Percentiles rank a stretch among this genome's conserved stretches.
phyloP scores from a whole-genome alignment of 2,888 invertebrate species.

The Drepanosiphum platanoidis region DNA sequence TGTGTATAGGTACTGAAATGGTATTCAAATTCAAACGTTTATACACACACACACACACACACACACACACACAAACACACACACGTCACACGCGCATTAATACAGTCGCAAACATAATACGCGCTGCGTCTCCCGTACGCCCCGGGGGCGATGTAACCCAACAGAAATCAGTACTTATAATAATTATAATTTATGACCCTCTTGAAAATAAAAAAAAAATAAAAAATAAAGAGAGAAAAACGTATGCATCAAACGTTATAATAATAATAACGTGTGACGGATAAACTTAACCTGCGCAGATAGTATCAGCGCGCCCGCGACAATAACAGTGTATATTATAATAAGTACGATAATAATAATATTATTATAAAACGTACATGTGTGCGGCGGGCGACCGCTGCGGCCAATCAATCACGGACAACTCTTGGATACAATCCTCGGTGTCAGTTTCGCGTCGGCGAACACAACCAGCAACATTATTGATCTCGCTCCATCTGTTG shows the following conservation, averaged over 20 bases:
- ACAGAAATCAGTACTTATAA: slow-evolving; percentile 32
- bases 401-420: slow-evolving; percentile 50
- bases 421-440: slow-evolving; percentile 19
- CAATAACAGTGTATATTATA: slow-evolving; percentile 14
- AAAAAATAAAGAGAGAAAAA: too few species aligned
- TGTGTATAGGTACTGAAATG: too few species aligned
- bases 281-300: slow-evolving; percentile 39
- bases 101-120: background rate
- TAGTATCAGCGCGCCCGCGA: slow-evolving; percentile 34
- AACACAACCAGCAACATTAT: slow-evolving; percentile 37
- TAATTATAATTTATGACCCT: slow-evolving; percentile 47
- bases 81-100: background rate
- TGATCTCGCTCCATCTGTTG: slow-evolving; percentile 49
- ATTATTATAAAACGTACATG: background rate
- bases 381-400: slow-evolving; percentile 15
- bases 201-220: too few species aligned
- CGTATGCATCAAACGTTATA: slow-evolving; percentile 31
- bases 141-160: background rate
- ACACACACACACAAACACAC: background rate
- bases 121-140: background rate
- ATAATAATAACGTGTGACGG: slow-evolving; percentile 13
- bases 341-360: background rate
- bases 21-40: background rate
- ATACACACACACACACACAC: background rate
- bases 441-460: slow-evolving; percentile 57